phyloP scores from a whole-genome alignment of 2,113 vertebrate genomes.

The Clarias magur region DNA sequence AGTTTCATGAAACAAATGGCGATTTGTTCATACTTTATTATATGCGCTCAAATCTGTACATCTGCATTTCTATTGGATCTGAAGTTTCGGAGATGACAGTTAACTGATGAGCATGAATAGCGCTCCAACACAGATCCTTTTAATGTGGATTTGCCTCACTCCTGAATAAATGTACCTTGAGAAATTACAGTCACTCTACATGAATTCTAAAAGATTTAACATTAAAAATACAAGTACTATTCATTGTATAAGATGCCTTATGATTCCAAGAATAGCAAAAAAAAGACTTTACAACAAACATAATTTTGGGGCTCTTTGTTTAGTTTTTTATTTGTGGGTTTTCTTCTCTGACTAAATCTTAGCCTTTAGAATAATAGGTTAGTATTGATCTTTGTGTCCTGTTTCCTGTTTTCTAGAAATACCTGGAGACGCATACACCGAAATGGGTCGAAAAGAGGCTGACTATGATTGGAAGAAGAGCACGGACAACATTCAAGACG shows the following conservation, averaged over 20 bases:
- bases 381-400: neutral
- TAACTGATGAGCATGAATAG: neutral
- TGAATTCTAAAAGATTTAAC: neutral
- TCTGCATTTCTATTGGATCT: neutral
- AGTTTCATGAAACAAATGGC: neutral
- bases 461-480: slow-evolving; percentile 87
- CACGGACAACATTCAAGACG: slow-evolving; percentile 89
- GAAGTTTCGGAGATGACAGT: neutral
- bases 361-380: neutral
- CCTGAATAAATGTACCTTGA: neutral
- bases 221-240: neutral
- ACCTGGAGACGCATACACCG: slow-evolving; percentile 74
- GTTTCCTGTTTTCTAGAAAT: slow-evolving; percentile 60
- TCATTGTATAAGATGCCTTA: neutral
- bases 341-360: neutral
- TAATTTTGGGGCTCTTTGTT: neutral
- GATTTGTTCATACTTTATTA: neutral
- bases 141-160: neutral
- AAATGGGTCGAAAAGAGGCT: slow-evolving; percentile 84
- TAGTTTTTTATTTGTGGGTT: too few species aligned
- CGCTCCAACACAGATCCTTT: neutral
- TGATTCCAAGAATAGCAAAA: neutral
- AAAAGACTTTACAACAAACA: neutral
- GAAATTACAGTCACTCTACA: neutral
- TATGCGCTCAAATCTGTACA: neutral